Percentiles rank a stretch among this genome's conserved stretches.
Conservation (phyloP, 37 sponge, comb jelly and placozoan species). For the Spongilla lacustris region DNA sequence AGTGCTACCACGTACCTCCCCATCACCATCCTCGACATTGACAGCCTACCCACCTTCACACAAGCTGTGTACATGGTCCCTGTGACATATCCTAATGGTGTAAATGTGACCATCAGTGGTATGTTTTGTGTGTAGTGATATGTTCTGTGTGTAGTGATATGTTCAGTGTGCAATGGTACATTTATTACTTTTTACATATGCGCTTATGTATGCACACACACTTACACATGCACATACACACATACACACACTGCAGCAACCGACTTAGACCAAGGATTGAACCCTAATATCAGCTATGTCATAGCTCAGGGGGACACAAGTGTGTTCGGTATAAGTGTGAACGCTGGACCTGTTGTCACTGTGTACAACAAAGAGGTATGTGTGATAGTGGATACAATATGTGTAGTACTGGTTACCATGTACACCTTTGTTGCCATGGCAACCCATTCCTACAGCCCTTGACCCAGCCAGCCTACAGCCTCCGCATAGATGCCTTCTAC, state of each 20-base stretch:
- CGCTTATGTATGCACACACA: background rate
- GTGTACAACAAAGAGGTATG: background rate
- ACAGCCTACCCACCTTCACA: background rate
- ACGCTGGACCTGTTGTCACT: background rate
- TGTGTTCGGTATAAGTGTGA: background rate
- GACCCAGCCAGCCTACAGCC: background rate
- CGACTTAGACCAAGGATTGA: slow-evolving; percentile 4
- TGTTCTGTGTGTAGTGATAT: too few species aligned
- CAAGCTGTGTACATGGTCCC: background rate
- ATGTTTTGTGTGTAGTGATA: too few species aligned
- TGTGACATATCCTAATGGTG: background rate
- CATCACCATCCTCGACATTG: slow-evolving; percentile 34
- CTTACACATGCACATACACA: background rate
- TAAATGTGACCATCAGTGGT: background rate
- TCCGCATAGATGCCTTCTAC: background rate
- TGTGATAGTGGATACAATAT: too few species aligned
- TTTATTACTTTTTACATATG: too few species aligned
- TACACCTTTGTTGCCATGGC: background rate
- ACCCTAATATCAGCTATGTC: background rate
- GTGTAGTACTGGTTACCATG: background rate
- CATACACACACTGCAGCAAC: background rate
- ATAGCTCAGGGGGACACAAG: background rate
- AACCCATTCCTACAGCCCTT: background rate
- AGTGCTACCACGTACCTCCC: background rate
- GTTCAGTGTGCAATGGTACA: too few species aligned